Evolutionary conservation across 2,113 vertebrate genomes (phyloP).

Genomic region (Craseonycteris thonglongyai): DNA sequence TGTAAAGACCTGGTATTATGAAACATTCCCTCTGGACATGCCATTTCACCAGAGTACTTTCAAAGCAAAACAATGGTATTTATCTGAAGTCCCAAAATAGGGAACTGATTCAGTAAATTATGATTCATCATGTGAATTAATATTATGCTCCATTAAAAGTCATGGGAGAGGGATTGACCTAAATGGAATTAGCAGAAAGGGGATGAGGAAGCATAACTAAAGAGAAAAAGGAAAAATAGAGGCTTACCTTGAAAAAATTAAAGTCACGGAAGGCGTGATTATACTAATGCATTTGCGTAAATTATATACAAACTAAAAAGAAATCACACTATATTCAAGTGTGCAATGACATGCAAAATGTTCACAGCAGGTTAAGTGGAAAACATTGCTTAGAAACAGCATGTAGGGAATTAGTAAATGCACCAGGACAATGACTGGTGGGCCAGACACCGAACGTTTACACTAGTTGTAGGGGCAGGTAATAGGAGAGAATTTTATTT

Average conservation of each 20-base stretch:
- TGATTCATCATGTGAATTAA: background rate
- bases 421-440: background rate
- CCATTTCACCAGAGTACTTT: background rate
- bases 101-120: background rate
- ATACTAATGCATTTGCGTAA: background rate
- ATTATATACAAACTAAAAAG: background rate
- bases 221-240: background rate
- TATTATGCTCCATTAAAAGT: background rate
- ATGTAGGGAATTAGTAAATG: background rate
- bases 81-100: background rate
- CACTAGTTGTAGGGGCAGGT: background rate
- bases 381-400: background rate
- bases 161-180: background rate
- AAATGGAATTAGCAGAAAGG: background rate
- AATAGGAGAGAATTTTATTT: background rate
- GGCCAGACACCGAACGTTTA: background rate
- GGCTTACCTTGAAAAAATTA: background rate
- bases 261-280: background rate
- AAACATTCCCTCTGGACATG: background rate
- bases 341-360: background rate
- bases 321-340: background rate
- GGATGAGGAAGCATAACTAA: background rate
- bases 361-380: background rate
- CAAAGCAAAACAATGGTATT: background rate
- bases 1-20: background rate